Conservation (phyloP, 1,140 invertebrate species). For the Drosophila murphyi region DNA sequence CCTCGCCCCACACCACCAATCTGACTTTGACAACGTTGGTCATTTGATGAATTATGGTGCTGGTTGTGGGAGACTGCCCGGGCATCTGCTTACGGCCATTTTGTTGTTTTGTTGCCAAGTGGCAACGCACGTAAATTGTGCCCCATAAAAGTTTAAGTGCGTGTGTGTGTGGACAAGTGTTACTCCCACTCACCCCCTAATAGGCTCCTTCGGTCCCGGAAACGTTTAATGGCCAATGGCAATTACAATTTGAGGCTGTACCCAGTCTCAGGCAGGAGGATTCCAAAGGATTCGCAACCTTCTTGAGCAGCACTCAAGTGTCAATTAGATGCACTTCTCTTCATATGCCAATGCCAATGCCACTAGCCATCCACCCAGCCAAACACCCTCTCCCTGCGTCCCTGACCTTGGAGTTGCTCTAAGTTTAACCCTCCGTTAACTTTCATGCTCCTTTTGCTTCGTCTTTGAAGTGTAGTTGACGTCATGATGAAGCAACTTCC, state of each 20-base stretch:
- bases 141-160: constrained; percentile 54
- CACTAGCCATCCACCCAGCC: constrained; percentile 29
- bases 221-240: constrained; percentile 79
- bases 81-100: constrained; percentile 75
- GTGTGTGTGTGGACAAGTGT: constrained; percentile 35
- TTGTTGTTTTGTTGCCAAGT: constrained; percentile 68
- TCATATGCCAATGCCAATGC: constrained; percentile 32
- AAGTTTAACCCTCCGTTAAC: constrained; percentile 42
- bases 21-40: constrained; percentile 36
- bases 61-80: constrained; percentile 22
- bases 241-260: constrained; percentile 68
- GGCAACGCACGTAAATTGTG: constrained; percentile 69
- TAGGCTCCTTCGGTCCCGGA: constrained; percentile 29
- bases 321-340: constrained; percentile 81
- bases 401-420: constrained; percentile 46
- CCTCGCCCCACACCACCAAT: too few species aligned
- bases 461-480: constrained; percentile 58
- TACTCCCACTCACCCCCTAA: neutral
- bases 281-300: constrained; percentile 54
- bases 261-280: constrained; percentile 29
- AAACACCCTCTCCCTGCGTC: constrained; percentile 30
- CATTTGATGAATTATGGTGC: constrained; percentile 65
- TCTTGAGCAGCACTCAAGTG: constrained; percentile 65
- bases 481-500: constrained; percentile 66
- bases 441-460: constrained; percentile 1